phyloP scores from a whole-genome alignment of 2,888 invertebrate species.

The Abscondita cerata region DNA sequence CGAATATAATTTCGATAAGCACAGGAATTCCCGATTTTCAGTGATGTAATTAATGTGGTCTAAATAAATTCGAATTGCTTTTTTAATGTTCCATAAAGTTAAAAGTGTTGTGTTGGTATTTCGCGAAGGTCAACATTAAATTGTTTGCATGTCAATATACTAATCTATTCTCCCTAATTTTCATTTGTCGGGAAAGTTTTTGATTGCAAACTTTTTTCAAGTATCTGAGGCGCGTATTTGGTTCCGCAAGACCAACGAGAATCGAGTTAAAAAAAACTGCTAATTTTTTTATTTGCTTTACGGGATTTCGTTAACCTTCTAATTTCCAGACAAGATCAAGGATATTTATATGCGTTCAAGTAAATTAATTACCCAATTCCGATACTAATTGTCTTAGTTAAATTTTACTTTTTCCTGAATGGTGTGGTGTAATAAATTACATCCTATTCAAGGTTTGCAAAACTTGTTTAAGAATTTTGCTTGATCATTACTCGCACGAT shows the following conservation, averaged over 20 bases:
- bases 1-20: neutral
- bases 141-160: too few relatives aligned
- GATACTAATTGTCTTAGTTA: too few relatives aligned
- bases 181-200: too few relatives aligned
- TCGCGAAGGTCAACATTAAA: neutral
- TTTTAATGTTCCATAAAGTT: neutral
- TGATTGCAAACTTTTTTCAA: too few relatives aligned
- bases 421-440: too few relatives aligned
- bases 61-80: neutral
- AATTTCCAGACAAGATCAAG: neutral
- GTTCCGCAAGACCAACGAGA: too few relatives aligned
- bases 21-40: neutral
- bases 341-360: too few relatives aligned
- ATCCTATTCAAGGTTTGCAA: slow-evolving; percentile 5
- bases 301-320: neutral
- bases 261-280: too few relatives aligned
- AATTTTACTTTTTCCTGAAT: too few relatives aligned
- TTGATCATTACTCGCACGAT: neutral
- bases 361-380: too few relatives aligned
- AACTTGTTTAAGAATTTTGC: slow-evolving; percentile 4
- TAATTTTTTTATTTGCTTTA: neutral
- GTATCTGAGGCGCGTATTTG: too few relatives aligned
- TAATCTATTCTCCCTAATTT: too few relatives aligned
- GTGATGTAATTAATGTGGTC: neutral
- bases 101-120: neutral